A percentile compares a stretch with the other conserved stretches of the same genome.
phyloP scores from a whole-genome alignment of 2,797 vertebrate genomes.

The Champsocephalus esox region DNA sequence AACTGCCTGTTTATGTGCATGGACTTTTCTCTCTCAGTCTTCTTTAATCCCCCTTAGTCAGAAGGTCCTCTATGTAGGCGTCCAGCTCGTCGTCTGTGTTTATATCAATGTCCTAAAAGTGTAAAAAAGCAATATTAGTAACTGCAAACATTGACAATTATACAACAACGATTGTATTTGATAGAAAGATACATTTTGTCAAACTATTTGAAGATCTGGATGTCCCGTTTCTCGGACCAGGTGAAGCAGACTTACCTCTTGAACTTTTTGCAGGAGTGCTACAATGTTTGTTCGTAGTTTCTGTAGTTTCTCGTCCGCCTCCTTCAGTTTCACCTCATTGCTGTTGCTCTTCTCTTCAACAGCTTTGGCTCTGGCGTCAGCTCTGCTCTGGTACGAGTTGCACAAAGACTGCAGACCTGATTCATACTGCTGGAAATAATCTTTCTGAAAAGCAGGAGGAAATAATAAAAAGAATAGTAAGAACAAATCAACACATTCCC shows the following conservation, averaged over 20 bases:
- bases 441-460: conserved; percentile 86
- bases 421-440: conserved; percentile 98
- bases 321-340: conserved; percentile 88
- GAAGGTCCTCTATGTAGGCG: conserved; percentile 98
- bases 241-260: conserved; percentile 88
- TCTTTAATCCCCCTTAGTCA: conserved; percentile 95
- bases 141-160: neutral
- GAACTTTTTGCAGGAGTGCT: conserved; percentile 96
- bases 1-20: conserved; percentile 40
- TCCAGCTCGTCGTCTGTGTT: conserved; percentile 98
- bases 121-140: neutral
- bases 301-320: conserved; percentile 95
- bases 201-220: no score
- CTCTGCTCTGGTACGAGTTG: conserved; percentile 95
- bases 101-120: conserved; percentile 96
- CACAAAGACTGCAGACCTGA: conserved; percentile 96
- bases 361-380: conserved; percentile 91
- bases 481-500: neutral
- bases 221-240: neutral
- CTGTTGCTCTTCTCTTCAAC: conserved; percentile 92
- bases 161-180: neutral
- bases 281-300: conserved; percentile 97
- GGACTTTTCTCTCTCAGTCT: conserved; percentile 24
- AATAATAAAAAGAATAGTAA: neutral
- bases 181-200: neutral